These are phyloP conservation scores for Hydropsyche betteni DNA, from an alignment of 2,888 invertebrate species.

Conservation along the genomic window DNA sequence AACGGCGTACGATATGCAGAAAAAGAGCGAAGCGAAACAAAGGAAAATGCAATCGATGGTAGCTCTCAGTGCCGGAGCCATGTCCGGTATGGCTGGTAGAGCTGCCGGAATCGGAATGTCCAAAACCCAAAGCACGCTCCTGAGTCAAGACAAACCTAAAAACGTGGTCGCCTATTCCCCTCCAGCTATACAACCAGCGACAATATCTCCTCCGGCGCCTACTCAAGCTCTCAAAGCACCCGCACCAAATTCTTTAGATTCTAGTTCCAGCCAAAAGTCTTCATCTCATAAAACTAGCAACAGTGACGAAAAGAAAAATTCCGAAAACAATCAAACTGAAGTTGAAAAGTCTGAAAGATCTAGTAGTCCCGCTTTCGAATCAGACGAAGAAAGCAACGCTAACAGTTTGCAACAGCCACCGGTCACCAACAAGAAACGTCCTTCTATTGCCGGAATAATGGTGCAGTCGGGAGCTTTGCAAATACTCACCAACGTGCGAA, in stretches of 20 bases:
- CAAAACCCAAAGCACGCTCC: conserved; percentile 75
- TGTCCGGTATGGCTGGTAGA: conserved; percentile 89
- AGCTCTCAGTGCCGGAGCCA: conserved; percentile 86
- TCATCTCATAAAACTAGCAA: conserved; percentile 68
- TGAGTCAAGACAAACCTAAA: conserved; percentile 77
- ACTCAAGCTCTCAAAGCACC: conserved; percentile 54
- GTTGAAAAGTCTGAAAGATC: conserved; percentile 83
- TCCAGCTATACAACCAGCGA: conserved; percentile 60
- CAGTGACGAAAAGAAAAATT: conserved; percentile 58
- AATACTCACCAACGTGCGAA: conserved; percentile 65
- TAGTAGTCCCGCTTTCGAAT: conserved; percentile 93
- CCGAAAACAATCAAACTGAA: conserved; percentile 60
- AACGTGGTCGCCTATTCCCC: conserved; percentile 56
- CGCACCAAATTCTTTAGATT: conserved; percentile 65
- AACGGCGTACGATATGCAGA: conserved; percentile 97
- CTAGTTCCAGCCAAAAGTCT: conserved; percentile 70
- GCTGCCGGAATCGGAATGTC: conserved; percentile 87
- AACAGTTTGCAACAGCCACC: conserved; percentile 62
- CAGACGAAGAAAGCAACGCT: conserved; percentile 82
- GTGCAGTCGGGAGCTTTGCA: conserved; percentile 71
- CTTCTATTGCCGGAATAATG: conserved; percentile 74
- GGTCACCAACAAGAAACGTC: conserved; percentile 68
- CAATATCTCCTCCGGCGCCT: conserved; percentile 55
- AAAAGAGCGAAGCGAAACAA: conserved; percentile 95
- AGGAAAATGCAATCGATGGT: conserved; percentile 96